Evolutionary conservation across 2,888 invertebrate genomes (phyloP).

Genomic region (Cephus rjabovi): DNA sequence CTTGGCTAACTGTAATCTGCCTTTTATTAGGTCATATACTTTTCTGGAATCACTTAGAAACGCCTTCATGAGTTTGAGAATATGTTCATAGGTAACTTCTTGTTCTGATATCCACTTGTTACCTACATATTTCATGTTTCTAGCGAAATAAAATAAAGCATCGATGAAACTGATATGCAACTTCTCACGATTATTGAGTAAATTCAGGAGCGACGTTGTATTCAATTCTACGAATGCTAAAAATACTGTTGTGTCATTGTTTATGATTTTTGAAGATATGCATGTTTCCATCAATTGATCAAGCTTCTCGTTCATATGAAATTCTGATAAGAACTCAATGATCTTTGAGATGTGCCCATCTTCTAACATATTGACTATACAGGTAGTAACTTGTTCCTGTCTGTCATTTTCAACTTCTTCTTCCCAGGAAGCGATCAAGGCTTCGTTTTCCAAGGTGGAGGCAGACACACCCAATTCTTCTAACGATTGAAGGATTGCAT

Average conservation of each 20-base stretch:
- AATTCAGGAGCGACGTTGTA: constrained; percentile 24
- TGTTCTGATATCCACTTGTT: constrained; percentile 61
- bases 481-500: constrained; percentile 44
- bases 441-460: constrained; percentile 46
- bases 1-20: constrained; percentile 67
- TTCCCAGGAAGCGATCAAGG: constrained; percentile 54
- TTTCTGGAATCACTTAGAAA: constrained; percentile 63
- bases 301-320: constrained; percentile 18
- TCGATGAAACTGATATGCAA: constrained; percentile 62
- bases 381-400: constrained; percentile 43
- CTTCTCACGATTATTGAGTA: constrained; percentile 56
- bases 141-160: constrained; percentile 66
- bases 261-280: constrained; percentile 37
- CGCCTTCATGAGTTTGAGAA: constrained; percentile 65
- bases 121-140: constrained; percentile 63
- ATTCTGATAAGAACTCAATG: constrained; percentile 47
- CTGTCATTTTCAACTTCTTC: constrained; percentile 49
- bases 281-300: constrained; percentile 31
- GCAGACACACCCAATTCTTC: constrained; percentile 40
- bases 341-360: constrained; percentile 55
- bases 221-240: constrained; percentile 56
- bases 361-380: constrained; percentile 55
- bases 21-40: constrained; percentile 66
- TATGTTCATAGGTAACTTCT: constrained; percentile 69
- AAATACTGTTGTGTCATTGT: constrained; percentile 46